Percentiles rank a stretch among this genome's conserved stretches.
Evolutionary conservation across 2,888 invertebrate genomes (phyloP).

Genomic region (Andrena fulva): DNA sequence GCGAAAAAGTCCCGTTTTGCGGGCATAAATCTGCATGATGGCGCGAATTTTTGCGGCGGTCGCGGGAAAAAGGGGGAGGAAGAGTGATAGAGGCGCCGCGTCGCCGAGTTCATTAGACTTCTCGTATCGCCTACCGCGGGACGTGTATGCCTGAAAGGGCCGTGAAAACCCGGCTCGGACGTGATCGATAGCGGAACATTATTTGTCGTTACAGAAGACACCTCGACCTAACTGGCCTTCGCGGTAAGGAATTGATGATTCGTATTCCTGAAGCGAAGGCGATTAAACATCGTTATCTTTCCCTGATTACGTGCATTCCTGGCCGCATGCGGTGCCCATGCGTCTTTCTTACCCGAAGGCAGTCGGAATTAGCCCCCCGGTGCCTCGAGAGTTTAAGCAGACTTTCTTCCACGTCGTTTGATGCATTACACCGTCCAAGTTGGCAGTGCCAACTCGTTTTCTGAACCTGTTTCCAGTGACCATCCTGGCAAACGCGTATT

Average conservation of each 20-base stretch:
- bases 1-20: slow-evolving; percentile 54
- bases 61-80: background rate
- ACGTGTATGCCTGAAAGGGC: slow-evolving; percentile 55
- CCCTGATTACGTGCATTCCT: slow-evolving; percentile 18
- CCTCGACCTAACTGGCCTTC: slow-evolving; percentile 5
- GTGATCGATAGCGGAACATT: slow-evolving; percentile 69
- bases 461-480: background rate
- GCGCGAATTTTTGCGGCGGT: slow-evolving; percentile 47
- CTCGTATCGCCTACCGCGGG: slow-evolving; percentile 43
- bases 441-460: background rate
- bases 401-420: background rate
- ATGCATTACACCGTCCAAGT: background rate
- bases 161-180: slow-evolving; percentile 45
- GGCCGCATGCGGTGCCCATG: background rate
- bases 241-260: slow-evolving; percentile 46
- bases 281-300: slow-evolving; percentile 60
- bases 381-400: background rate
- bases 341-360: slow-evolving; percentile 15
- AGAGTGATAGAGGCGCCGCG: slow-evolving; percentile 45
- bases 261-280: slow-evolving; percentile 40
- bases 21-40: slow-evolving; percentile 68
- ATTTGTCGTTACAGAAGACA: slow-evolving; percentile 67
- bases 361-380: slow-evolving; percentile 13
- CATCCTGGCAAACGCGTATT: background rate
- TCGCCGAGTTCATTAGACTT: slow-evolving; percentile 65